phyloP scores from a whole-genome alignment of 2,888 invertebrate genomes.

The Acronicta psi region DNA sequence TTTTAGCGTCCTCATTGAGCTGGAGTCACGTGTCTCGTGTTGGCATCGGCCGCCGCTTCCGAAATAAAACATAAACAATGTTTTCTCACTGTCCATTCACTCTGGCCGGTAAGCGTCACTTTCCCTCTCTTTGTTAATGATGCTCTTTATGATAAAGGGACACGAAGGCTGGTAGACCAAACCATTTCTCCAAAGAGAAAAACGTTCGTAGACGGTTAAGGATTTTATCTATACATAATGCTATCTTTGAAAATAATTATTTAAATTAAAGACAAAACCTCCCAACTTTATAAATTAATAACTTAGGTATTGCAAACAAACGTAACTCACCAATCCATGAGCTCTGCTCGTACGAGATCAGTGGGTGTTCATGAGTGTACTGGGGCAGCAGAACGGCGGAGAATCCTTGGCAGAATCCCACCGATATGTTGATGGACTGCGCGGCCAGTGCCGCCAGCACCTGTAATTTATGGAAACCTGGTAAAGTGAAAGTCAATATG shows the following conservation, averaged over 20 bases:
- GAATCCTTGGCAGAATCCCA: constrained; percentile 93
- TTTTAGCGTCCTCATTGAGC: constrained; percentile 58
- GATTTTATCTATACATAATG: too few species aligned
- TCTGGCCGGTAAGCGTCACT: constrained; percentile 13
- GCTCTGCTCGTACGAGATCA: constrained; percentile 90
- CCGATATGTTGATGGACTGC: constrained; percentile 93
- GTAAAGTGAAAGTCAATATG: constrained; percentile 38
- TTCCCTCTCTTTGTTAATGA: constrained; percentile 35
- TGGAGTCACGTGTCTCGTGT: constrained; percentile 48
- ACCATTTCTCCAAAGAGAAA: too few species aligned
- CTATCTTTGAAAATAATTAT: too few species aligned
- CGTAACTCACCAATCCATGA: constrained; percentile 91
- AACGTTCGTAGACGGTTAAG: too few species aligned
- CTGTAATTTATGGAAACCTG: constrained; percentile 78
- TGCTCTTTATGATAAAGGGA: not conserved
- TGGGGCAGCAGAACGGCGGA: constrained; percentile 93
- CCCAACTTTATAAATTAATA: too few species aligned
- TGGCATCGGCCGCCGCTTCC: constrained; percentile 54
- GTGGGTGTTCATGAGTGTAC: constrained; percentile 87
- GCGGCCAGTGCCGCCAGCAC: constrained; percentile 92
- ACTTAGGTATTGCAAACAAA: not conserved
- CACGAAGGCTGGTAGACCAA: not conserved
- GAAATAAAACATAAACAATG: constrained; percentile 62
- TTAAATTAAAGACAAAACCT: too few species aligned
- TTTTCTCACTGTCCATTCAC: constrained; percentile 38